Percentiles rank a stretch among this genome's conserved stretches.
Conservation (phyloP, 1,140 invertebrate species). For the Drosophila nasuta region DNA sequence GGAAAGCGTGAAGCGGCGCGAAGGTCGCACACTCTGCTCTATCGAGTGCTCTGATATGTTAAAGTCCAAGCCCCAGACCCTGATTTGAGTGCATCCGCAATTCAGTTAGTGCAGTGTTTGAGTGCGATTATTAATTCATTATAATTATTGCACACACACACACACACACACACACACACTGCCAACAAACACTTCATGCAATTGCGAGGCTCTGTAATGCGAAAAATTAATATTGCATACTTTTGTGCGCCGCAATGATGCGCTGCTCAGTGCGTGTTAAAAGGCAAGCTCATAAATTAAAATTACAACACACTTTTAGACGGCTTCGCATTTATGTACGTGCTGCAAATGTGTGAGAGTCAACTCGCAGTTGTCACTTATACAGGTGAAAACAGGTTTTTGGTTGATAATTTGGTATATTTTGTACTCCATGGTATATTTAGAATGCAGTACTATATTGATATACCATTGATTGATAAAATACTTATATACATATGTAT, state of each 20-base stretch:
- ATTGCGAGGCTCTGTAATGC: slow-evolving; percentile 25
- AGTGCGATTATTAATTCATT: slow-evolving; percentile 62
- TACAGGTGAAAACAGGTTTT: no score
- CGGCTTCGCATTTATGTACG: slow-evolving; percentile 10
- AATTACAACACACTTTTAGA: slow-evolving; percentile 46
- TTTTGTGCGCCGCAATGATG: slow-evolving; percentile 39
- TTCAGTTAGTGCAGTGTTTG: slow-evolving; percentile 16
- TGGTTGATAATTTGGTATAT: no score
- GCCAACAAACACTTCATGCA: neutral
- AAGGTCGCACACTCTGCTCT: neutral
- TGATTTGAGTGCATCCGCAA: slow-evolving; percentile 12
- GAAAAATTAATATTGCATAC: slow-evolving; percentile 65
- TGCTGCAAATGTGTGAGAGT: no score
- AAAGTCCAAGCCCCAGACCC: neutral
- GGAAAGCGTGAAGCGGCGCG: neutral
- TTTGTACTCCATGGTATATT: no score
- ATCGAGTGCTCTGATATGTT: slow-evolving; percentile 19
- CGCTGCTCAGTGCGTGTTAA: slow-evolving; percentile 17
- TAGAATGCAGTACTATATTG: no score
- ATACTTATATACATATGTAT: no score
- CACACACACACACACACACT: neutral
- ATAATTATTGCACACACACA: slow-evolving; percentile 49
- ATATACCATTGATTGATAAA: no score
- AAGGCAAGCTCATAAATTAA: slow-evolving; percentile 37
- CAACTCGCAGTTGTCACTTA: no score